These are phyloP conservation scores for Chymomyza procnemis DNA, from an alignment of 2,888 invertebrate genomes.

Conservation along the genomic window DNA sequence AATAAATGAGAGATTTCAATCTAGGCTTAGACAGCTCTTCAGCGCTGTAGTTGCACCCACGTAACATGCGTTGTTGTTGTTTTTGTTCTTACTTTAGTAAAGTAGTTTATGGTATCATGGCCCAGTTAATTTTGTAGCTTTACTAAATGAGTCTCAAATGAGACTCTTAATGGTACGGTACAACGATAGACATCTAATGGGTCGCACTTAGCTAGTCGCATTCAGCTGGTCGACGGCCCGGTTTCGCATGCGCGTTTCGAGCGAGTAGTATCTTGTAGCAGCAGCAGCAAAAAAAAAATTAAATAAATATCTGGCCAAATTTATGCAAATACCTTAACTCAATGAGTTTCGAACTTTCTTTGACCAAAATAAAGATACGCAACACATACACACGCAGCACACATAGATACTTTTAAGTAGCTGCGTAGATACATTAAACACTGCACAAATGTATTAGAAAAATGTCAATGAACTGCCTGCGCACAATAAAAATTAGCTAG, in stretches of 20 bases:
- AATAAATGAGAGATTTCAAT: neutral
- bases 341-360: conserved; percentile 59
- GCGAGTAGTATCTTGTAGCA: neutral
- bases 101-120: neutral
- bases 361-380: conserved; percentile 29
- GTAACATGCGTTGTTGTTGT: conserved; percentile 9
- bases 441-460: conserved; percentile 21
- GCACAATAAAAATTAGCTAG: conserved; percentile 33
- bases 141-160: conserved; percentile 13
- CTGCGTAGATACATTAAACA: conserved; percentile 12
- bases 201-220: conserved; percentile 53
- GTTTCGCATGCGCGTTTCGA: conserved; percentile 49
- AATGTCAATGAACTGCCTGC: conserved; percentile 59
- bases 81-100: neutral
- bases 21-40: neutral
- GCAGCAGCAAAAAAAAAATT: conserved; percentile 29
- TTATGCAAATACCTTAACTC: conserved; percentile 55
- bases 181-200: conserved; percentile 64
- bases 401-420: neutral
- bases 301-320: conserved; percentile 50
- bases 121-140: neutral
- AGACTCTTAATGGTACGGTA: conserved; percentile 58
- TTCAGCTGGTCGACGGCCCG: conserved; percentile 7
- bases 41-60: conserved; percentile 42
- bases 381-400: conserved; percentile 27